Evolutionary conservation across 2,113 vertebrate species (phyloP).

Genomic region (Haemorhous mexicanus): DNA sequence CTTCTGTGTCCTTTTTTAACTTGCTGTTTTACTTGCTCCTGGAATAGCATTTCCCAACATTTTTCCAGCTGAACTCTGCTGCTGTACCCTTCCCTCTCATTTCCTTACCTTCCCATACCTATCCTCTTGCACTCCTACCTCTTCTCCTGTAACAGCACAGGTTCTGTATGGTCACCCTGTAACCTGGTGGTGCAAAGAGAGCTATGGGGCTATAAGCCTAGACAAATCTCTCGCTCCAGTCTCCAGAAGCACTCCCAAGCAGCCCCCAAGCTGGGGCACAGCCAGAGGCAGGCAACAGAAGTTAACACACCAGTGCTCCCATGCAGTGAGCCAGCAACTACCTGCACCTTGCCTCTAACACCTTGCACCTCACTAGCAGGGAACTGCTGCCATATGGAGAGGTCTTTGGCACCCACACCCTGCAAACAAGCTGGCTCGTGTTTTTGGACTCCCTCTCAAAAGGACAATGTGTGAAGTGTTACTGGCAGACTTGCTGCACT

Average conservation of each 20-base stretch:
- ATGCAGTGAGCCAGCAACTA: background rate
- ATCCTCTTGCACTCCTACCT: background rate
- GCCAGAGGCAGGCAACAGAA: background rate
- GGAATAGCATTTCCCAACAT: background rate
- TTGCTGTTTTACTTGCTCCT: background rate
- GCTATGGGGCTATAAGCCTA: rapidly evolving
- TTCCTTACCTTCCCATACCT: background rate
- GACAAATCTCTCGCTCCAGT: background rate
- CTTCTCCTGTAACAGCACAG: background rate
- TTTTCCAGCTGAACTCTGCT: background rate
- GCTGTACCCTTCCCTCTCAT: background rate
- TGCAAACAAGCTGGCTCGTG: background rate
- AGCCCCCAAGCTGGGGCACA: background rate
- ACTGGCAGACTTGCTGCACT: slow-evolving; percentile 47
- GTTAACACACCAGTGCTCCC: background rate
- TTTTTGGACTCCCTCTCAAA: background rate
- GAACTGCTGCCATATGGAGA: background rate
- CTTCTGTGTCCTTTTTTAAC: background rate
- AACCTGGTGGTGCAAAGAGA: background rate
- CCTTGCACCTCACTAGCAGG: background rate
- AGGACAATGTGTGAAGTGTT: background rate
- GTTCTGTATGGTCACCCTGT: background rate
- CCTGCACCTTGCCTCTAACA: background rate
- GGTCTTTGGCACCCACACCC: background rate
- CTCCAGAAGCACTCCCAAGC: background rate